Evolutionary conservation across 2,113 vertebrate species (phyloP), one percentile per base, ranked within the genome.

Genomic region (Carassius carassius): DNA sequence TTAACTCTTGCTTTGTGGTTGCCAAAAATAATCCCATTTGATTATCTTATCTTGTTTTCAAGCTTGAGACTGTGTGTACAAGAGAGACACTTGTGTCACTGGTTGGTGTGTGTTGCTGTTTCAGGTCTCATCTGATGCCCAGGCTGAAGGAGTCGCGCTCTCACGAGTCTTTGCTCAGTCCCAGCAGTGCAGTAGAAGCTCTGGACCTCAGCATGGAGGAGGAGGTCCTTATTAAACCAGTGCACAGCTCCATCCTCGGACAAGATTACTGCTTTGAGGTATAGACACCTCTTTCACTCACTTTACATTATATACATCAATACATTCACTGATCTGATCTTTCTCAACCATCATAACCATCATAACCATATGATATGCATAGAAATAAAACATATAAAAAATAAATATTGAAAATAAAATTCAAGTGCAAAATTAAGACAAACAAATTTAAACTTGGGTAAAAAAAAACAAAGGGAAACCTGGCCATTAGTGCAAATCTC

Each of bases 151-250:
- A 99, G 94, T 99, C 98, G 1, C 97, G 98, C 90, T 99, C 97
- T 89, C 97, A 99, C 97, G 98, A 99, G 94, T 99, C 98, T 89
- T 91, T 99, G 95, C 97, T 99, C 94, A 98, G 97, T 93, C 98
- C 98, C 91, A 98, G 97, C 91, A 97, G 96, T 25, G 97, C 97
- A 19, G 98, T 97, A 75, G 97, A 99, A 93, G 97, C 98, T 76
- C 94, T 99, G 94, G 98, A 99, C 94, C 96, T 99, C 96, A 99
- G 98, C 32, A 99, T 99, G 98, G 98, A 99, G 95, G 97, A 99
- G 90, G 97, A 99, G 81, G 97, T 99, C 82, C 90, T 97, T 87
- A 99, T 99, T 93, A 99, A 99, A 86, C 97, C 98, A 0, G 98
- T 99, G 60, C 98, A 99, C 94, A 98, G 97, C 85, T 99, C 97